Evolutionary conservation across 2,797 vertebrate genomes (phyloP).

Genomic region (Hippoglossus hippoglossus): DNA sequence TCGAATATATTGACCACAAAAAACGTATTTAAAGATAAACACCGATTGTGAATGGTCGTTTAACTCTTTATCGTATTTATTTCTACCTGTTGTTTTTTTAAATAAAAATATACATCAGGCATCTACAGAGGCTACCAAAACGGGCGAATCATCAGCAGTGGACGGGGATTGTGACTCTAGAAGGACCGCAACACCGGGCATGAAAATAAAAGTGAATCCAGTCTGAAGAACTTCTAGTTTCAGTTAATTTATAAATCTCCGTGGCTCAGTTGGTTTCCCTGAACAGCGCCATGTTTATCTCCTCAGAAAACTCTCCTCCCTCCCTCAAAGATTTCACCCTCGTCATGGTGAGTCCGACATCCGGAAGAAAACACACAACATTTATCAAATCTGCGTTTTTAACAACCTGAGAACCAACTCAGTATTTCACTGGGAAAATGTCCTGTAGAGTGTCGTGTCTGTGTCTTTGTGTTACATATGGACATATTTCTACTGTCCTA

Average conservation of each 20-base stretch:
- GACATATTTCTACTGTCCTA: too few relatives aligned
- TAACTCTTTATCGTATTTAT: accelerated
- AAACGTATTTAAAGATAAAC: accelerated
- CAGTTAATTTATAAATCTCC: not conserved
- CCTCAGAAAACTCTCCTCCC: constrained; percentile 66
- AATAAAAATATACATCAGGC: constrained; percentile 40
- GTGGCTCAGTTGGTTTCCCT: accelerated
- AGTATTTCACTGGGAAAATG: too few relatives aligned
- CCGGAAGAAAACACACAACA: too few relatives aligned
- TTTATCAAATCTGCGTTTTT: too few relatives aligned
- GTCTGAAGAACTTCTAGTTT: not conserved
- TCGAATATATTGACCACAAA: not conserved
- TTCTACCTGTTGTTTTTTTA: not conserved
- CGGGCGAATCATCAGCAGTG: constrained; percentile 31
- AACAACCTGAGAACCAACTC: too few relatives aligned
- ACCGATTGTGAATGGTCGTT: accelerated
- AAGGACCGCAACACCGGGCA: constrained; percentile 32
- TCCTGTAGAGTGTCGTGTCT: too few relatives aligned
- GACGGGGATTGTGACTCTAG: constrained; percentile 6
- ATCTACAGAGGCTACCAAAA: not conserved
- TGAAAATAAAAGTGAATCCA: constrained; percentile 45
- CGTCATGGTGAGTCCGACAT: constrained; percentile 79
- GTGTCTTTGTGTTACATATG: too few relatives aligned
- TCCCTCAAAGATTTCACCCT: constrained; percentile 81
- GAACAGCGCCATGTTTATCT: constrained; percentile 88